Percentiles rank a stretch among this genome's conserved stretches.
Evolutionary conservation across 1,140 invertebrate species (phyloP).

Genomic region (Andrena cerasifolii): DNA sequence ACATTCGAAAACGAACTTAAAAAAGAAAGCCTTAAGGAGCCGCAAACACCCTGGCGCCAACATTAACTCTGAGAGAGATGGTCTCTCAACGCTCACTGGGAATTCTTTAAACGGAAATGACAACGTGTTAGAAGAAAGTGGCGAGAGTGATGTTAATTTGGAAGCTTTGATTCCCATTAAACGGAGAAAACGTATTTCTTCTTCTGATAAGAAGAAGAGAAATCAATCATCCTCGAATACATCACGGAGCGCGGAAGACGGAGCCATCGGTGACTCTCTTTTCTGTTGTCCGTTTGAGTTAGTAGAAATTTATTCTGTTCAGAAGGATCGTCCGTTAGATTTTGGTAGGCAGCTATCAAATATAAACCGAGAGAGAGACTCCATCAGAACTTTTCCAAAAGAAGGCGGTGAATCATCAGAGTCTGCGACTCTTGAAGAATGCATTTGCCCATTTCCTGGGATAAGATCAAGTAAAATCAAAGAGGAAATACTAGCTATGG

Average conservation of each 20-base stretch:
- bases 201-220: neutral
- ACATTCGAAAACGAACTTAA: neutral
- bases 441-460: neutral
- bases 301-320: constrained; percentile 13
- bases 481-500: neutral
- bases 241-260: neutral
- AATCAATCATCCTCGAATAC: neutral
- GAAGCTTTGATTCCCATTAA: neutral
- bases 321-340: neutral
- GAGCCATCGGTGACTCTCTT: neutral
- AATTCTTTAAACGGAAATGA: neutral
- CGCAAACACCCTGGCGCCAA: too few species aligned
- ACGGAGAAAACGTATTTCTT: neutral
- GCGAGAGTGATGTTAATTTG: neutral
- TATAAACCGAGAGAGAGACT: neutral
- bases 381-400: neutral
- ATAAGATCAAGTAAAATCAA: neutral
- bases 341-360: too few species aligned
- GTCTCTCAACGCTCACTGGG: neutral
- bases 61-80: neutral
- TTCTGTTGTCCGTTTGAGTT: constrained; percentile 8
- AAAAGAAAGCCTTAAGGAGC: neutral
- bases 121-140: neutral
- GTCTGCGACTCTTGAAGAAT: neutral
- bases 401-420: neutral